Percentiles rank a stretch among this genome's conserved stretches.
Evolutionary conservation across 2,113 vertebrate species (phyloP).

Genomic region (Cheirogaleus medius): DNA sequence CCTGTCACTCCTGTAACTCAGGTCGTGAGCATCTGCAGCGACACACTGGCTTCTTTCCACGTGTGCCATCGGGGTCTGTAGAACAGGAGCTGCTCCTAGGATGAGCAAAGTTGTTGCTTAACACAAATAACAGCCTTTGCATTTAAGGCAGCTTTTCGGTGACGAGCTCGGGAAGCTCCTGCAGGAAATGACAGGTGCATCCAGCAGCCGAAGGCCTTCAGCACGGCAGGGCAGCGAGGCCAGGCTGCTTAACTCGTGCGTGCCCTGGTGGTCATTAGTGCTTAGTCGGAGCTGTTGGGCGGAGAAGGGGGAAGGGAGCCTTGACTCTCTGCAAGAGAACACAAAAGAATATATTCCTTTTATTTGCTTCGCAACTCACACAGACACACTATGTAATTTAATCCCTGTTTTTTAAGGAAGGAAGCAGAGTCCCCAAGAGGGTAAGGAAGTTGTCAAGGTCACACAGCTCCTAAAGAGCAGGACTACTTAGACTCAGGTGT

Average conservation of each 20-base stretch:
- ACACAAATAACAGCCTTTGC: not conserved
- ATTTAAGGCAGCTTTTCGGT: not conserved
- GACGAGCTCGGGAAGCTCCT: not conserved
- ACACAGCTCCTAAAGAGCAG: not conserved
- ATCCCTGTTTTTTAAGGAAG: not conserved
- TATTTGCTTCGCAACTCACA: not conserved
- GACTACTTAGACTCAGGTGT: not conserved
- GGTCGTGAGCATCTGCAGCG: not conserved
- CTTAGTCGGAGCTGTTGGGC: not conserved
- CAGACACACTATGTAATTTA: not conserved
- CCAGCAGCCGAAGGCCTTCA: not conserved
- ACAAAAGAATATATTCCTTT: not conserved
- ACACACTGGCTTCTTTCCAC: not conserved
- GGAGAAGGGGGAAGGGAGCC: not conserved
- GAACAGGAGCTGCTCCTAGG: not conserved
- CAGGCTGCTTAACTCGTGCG: fast-evolving
- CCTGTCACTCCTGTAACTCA: not conserved
- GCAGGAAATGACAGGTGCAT: not conserved
- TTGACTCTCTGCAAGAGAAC: not conserved
- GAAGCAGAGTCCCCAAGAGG: not conserved
- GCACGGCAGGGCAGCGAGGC: not conserved
- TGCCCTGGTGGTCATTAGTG: too few species aligned
- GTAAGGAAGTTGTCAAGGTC: not conserved
- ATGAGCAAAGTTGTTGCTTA: not conserved
- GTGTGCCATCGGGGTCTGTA: not conserved